Evolutionary conservation across 2,113 vertebrate species (phyloP).

Genomic region (Halichoeres trimaculatus): DNA sequence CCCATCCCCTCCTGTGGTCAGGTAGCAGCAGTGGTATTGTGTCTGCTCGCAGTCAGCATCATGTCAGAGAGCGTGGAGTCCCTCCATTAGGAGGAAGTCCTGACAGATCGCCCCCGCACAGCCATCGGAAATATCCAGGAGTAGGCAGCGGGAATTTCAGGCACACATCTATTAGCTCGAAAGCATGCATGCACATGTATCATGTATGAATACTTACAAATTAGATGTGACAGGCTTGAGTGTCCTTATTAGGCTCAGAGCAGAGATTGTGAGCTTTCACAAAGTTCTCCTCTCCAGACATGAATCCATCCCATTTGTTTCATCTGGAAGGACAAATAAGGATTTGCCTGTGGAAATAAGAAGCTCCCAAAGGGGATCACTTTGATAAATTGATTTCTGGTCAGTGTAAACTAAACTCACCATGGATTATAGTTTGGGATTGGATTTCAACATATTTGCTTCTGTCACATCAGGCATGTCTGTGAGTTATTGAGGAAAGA

Average conservation of each 20-base stretch:
- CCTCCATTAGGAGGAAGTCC: constrained; percentile 54
- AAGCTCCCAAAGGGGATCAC: constrained; percentile 7
- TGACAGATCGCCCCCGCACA: constrained; percentile 31
- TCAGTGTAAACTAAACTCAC: constrained; percentile 22
- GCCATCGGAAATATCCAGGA: constrained; percentile 28
- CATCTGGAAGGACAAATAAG: constrained; percentile 11
- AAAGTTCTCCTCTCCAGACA: constrained; percentile 16
- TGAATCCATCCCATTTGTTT: constrained; percentile 27
- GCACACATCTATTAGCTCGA: not conserved
- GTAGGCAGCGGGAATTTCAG: constrained; percentile 21
- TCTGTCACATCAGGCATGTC: constrained; percentile 6
- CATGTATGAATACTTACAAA: not conserved
- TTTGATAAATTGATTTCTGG: constrained; percentile 39
- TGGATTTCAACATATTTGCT: constrained; percentile 14
- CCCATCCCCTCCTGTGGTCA: constrained; percentile 30
- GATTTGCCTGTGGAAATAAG: constrained; percentile 45
- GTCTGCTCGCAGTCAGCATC: constrained; percentile 38
- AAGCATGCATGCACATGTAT: not conserved
- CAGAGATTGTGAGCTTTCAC: constrained; percentile 1
- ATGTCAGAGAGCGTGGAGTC: constrained; percentile 28
- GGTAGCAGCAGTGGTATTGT: constrained; percentile 14
- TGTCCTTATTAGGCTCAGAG: not conserved
- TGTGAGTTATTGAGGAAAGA: constrained; percentile 15
- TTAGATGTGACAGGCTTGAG: not conserved
- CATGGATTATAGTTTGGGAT: constrained; percentile 17